These are phyloP conservation scores for Poeciliopsis occidentalis DNA, from an alignment of 2,113 vertebrate species.

Conservation along the genomic window DNA sequence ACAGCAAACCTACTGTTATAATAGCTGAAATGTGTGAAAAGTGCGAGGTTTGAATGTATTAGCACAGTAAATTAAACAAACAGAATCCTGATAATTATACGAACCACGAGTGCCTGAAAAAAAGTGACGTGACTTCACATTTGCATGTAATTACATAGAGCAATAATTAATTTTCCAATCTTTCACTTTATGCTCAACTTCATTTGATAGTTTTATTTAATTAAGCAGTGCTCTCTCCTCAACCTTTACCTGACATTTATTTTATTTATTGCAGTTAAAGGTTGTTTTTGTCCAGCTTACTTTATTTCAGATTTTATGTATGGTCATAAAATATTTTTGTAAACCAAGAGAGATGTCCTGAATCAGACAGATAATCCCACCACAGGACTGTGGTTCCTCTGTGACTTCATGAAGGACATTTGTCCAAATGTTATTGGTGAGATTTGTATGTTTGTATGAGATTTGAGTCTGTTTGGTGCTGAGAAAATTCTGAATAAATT, in stretches of 20 bases:
- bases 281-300: neutral
- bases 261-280: neutral
- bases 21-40: neutral
- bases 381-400: too few species aligned
- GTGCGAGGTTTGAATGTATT: neutral
- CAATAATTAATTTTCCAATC: neutral
- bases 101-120: neutral
- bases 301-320: neutral
- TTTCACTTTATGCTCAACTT: neutral
- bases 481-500: too few species aligned
- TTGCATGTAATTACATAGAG: neutral
- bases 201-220: slow-evolving; percentile 3
- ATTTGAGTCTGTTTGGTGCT: too few species aligned
- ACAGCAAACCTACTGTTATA: neutral
- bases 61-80: neutral
- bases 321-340: too few species aligned
- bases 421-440: too few species aligned
- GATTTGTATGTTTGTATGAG: too few species aligned
- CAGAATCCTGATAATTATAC: neutral
- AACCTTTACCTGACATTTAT: neutral
- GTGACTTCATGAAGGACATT: too few species aligned
- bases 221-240: neutral
- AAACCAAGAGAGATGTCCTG: too few species aligned
- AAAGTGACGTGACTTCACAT: fast-evolving
- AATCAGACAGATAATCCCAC: too few species aligned